These are phyloP conservation scores for Hemiprocne comata DNA, from an alignment of 2,113 vertebrate genomes.

Conservation along the genomic window DNA sequence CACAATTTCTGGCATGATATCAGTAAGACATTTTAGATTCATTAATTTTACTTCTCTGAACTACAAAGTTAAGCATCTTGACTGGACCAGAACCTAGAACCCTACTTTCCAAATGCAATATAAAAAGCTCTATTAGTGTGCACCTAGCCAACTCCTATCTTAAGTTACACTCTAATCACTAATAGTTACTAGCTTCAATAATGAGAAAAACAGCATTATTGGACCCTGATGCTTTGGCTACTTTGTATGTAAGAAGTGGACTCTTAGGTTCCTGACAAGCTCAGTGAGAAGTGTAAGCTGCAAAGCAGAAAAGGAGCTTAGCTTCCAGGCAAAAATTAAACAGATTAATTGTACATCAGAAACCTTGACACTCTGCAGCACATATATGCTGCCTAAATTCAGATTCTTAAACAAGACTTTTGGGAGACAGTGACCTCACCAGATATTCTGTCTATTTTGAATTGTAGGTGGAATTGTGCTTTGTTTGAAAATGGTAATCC, in stretches of 20 bases:
- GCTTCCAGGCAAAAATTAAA: background rate
- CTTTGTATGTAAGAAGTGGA: background rate
- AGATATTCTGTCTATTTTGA: background rate
- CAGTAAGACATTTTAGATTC: background rate
- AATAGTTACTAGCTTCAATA: background rate
- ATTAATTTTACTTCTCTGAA: background rate
- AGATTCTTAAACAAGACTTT: background rate
- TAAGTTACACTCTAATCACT: background rate
- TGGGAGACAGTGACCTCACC: background rate
- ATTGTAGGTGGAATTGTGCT: background rate
- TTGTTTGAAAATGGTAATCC: background rate
- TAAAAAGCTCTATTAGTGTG: background rate
- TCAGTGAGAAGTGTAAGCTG: background rate
- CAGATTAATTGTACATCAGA: background rate
- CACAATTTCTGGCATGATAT: accelerated
- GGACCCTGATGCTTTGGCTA: background rate
- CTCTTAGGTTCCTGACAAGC: background rate
- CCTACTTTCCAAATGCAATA: background rate
- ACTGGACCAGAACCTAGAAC: background rate
- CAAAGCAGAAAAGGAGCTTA: background rate
- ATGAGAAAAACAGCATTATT: background rate
- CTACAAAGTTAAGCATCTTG: background rate
- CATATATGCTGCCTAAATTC: background rate
- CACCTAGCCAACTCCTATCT: background rate
- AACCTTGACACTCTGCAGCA: background rate